Conservation (phyloP, 2,888 invertebrate genomes). For the Drosophila silvestris region DNA sequence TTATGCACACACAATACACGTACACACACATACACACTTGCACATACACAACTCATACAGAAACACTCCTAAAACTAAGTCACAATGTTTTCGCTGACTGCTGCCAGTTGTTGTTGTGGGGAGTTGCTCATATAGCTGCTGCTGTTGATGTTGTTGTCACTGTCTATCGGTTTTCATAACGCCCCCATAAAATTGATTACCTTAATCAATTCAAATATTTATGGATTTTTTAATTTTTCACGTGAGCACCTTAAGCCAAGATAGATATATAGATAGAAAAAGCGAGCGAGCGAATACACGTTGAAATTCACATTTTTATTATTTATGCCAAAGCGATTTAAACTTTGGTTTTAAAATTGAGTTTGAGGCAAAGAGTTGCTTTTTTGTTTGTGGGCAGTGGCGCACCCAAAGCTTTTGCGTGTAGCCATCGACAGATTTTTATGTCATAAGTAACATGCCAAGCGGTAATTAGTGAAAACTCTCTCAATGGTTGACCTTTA, state of each 20-base stretch:
- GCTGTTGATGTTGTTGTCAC: conserved; percentile 28
- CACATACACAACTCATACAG: conserved; percentile 27
- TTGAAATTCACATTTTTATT: conserved; percentile 3
- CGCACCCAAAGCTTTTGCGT: conserved; percentile 37
- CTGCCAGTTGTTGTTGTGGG: conserved; percentile 35
- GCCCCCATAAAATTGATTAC: conserved; percentile 73
- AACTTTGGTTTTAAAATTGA: conserved; percentile 36
- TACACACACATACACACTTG: conserved; percentile 8
- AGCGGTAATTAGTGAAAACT: conserved; percentile 63
- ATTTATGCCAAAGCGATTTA: conserved; percentile 43
- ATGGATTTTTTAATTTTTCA: conserved; percentile 52
- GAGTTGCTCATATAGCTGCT: conserved; percentile 27
- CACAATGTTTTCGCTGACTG: conserved; percentile 50
- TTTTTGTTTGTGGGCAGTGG: not conserved
- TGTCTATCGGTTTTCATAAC: conserved; percentile 39
- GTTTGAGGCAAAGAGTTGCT: not conserved
- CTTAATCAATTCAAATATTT: conserved; percentile 74
- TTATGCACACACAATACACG: conserved; percentile 20
- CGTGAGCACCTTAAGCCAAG: not conserved
- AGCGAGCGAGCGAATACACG: not conserved
- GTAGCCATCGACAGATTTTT: conserved; percentile 53
- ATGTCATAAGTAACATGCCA: conserved; percentile 76
- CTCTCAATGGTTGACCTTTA: conserved; percentile 36
- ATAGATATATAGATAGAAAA: no score
- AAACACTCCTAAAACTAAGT: conserved; percentile 74